Evolutionary conservation across 2,888 invertebrate species (phyloP), one percentile per base, ranked within the genome.

Genomic region (Eupithecia abbreviata): DNA sequence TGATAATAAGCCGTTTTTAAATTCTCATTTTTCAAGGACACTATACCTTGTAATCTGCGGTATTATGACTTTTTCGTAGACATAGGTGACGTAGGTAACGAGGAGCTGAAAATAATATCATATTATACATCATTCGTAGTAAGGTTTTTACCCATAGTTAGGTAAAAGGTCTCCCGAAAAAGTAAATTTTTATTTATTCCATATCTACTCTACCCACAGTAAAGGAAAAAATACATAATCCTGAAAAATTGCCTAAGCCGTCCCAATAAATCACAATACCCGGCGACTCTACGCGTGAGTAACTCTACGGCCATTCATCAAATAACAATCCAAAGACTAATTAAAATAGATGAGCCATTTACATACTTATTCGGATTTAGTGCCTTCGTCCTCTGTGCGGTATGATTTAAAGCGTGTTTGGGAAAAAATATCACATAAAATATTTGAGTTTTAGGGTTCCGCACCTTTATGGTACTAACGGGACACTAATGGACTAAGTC

Each of bases 271-370:
- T 62, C 62, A 30, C 62, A 45, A 47, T 13, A 30, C 18, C 30
- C 74, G 78, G 15, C 78, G 30, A 58, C 30, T 78, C 76, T 76
- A n/a, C 55, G 12, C 70, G 66, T 55, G 45, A 47, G 12, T 30
- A 74, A n/a, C 69, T 78, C 78, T 76, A 67, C 43, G 0, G 12
- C 73, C 76, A 78, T 76, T 76, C 74, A 78, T 78, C 78, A 78
- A 69, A 78, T 67, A 78, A 78, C 78, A 78, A 75, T 85, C 87
- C 83, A 85, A 84, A 82, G 84, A 84, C 91, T 94, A 94, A 94
- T 94, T 94, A 94, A 93, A 94, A 94, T 92, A 92, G 92, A 93
- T 92, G 92, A 88, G 87, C 91, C 89, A 90, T 91, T 47, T 47
- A 45, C 69, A 47, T 47, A 68, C 67, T 47, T 69, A 47, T 69